Evolutionary conservation across 2,797 vertebrate species (phyloP).

Genomic region (Myotis daubentonii): DNA sequence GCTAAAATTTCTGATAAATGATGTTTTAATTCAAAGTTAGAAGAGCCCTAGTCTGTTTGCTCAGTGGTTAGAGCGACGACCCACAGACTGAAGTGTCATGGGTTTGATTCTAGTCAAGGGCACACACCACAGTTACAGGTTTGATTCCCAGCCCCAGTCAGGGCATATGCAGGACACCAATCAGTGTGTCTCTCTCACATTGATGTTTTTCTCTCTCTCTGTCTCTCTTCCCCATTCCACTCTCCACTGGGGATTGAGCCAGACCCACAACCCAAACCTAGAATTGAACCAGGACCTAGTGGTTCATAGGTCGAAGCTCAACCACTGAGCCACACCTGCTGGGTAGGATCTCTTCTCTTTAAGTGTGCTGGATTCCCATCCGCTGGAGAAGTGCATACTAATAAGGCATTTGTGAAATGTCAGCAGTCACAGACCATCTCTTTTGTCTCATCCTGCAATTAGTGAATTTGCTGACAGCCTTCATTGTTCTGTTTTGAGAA

Average conservation of each 20-base stretch:
- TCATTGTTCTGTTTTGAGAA: not conserved
- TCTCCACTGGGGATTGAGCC: not conserved
- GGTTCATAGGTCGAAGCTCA: too few species aligned
- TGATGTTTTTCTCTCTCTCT: not conserved
- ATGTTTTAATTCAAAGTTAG: not conserved
- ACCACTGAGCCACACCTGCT: too few species aligned
- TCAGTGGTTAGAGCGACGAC: not conserved
- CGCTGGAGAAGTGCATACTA: not conserved
- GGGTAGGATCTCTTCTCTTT: not conserved
- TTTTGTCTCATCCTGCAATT: not conserved
- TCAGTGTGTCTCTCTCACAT: not conserved
- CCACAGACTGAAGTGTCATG: not conserved
- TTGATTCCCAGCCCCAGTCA: not conserved
- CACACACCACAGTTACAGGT: not conserved
- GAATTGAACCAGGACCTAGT: too few species aligned
- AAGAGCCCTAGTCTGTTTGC: not conserved
- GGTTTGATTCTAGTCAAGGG: not conserved
- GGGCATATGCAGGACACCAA: too few species aligned
- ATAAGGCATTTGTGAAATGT: conserved; percentile 44
- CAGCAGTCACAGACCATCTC: not conserved
- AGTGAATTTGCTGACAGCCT: conserved; percentile 43
- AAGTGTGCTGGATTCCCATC: not conserved
- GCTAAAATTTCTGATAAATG: not conserved
- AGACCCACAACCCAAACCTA: too few species aligned
- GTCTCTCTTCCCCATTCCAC: not conserved